Evolutionary conservation across 1,140 invertebrate genomes (phyloP), one percentile per base, ranked within the genome.

Genomic region (Calycopis cecrops): DNA sequence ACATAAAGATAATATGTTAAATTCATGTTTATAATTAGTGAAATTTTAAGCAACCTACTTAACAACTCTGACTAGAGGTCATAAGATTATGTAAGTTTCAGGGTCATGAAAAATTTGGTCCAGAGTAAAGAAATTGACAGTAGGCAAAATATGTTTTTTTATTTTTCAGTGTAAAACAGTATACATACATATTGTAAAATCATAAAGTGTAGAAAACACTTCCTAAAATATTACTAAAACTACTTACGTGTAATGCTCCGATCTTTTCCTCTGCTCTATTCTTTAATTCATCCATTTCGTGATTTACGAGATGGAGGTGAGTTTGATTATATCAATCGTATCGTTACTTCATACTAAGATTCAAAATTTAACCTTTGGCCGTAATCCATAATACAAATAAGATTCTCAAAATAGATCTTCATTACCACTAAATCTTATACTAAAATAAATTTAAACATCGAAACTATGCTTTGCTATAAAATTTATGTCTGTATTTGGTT

Each of bases 341-440:
- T 55, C 63, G 57, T 63, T 71, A 76, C 74, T 71, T 73, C 71
- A 75, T 71, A 72, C 62, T 65, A 62, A 79, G 79, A 83, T 69
- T 71, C 77, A 60, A 59, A 63, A 63, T 68, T 79, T 78, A 77
- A 85, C 82, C 82, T 85, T 85, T 85, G 82, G 72, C 76, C 79
- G 63, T 65, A 74, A 80, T 73, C 70, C 73, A 79, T 68, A 28
- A 28, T 55, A 60, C 69, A 75, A 73, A 81, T 78, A 79, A 74
- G 69, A 63, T 48, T 65, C 72, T 73, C 59, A 80, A 83, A 83
- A 84, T 84, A 85, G 80, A 84, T 63, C 58, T 52, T 57, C 71
- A 79, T 73, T 75, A 69, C 71, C 52, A 38, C 14, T 33, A 53
- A 28, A 38, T 52, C 14, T 34, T 28, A 48, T 14, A 38, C 34